These are phyloP conservation scores for Ceyx erithaca DNA, from an alignment of 2,797 vertebrate genomes.

Conservation along the genomic window DNA sequence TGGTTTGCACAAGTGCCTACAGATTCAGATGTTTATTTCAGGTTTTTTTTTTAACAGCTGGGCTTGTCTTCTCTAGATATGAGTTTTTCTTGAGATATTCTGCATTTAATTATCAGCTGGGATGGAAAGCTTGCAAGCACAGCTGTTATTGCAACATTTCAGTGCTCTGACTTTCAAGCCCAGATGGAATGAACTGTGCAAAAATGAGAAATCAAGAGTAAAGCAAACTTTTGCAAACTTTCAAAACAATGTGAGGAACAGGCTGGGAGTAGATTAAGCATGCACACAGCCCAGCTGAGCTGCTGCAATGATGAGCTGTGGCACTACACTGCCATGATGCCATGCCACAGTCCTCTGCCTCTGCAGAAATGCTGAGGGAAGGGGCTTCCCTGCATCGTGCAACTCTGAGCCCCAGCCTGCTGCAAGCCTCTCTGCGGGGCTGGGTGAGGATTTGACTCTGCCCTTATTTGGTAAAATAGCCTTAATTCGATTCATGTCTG, in stretches of 20 bases:
- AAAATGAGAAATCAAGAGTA: constrained; percentile 28
- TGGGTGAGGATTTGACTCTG: not conserved
- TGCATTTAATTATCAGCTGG: constrained; percentile 58
- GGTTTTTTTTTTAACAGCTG: not conserved
- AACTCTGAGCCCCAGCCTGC: not conserved
- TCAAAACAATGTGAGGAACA: constrained; percentile 26
- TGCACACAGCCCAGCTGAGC: accelerated
- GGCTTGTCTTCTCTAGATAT: constrained; percentile 31
- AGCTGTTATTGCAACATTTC: constrained; percentile 57
- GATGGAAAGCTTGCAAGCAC: constrained; percentile 3
- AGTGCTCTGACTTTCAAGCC: constrained; percentile 31
- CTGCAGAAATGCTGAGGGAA: not conserved
- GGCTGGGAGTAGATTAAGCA: not conserved
- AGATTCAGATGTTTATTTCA: constrained; percentile 13
- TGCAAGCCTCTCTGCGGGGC: not conserved
- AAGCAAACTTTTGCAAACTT: constrained; percentile 60
- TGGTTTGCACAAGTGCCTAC: not conserved
- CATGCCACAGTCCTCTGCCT: not conserved
- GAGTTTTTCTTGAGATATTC: constrained; percentile 36
- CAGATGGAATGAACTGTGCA: constrained; percentile 40
- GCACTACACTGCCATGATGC: not conserved
- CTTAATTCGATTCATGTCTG: not conserved
- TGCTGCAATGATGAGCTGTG: not conserved
- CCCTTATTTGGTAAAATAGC: not conserved
- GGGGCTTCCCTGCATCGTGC: not conserved